Base-by-base conservation (phyloP, 2,888 invertebrate species). In the Amblyjoppa proteus region DNA sequence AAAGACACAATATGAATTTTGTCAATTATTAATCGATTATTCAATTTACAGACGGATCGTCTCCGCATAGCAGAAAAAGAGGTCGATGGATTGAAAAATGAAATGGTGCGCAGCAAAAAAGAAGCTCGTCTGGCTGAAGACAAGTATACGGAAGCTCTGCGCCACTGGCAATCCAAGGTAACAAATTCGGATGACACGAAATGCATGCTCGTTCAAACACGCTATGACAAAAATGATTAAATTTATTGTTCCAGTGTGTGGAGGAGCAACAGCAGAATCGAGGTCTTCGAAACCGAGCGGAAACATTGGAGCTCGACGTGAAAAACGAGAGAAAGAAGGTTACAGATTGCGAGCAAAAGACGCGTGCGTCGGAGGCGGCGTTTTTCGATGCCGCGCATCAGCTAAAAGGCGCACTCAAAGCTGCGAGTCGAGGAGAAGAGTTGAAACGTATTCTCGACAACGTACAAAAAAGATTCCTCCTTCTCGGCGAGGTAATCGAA, bases 31-130 rank as follows among this genome's bases (percentile, higher is more conserved):
- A 13, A 49, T 49, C 45, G 4, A 0, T 38, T 51, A 16, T 13
- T 41, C 9, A 20, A 6, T 25, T 45, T 64, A 66, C 89, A 96
- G 96, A 94, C 94, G 88, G 96, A 96, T 90, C 96, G 96, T 90
- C 94, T 96, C 38, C 94, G 94, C 86, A 92, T 95, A 73, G 93
- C 95, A 85, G 95, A 96, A 88, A 94, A 93, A 88, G 96, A 96
- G 88, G 94, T 95, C 4, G 95, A 95, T 84, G 94, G 92, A 82
- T 90, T 95, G 66, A 94, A 94, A 88, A 91, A 90, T 61, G 95
- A 95, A 88, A 89, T 96, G 28, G 95, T 95, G 74, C 91, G 91
- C 11, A 93, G 94, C 64, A 94, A 94, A 88, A 94, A 91, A 81
- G 95, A 95, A 81, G 87, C 91, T 49, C 91, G 91, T 5, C 88